Percentiles rank a stretch among this genome's conserved stretches.
Evolutionary conservation across 1,140 invertebrate species (phyloP).

Genomic region (Procambarus virginalis): DNA sequence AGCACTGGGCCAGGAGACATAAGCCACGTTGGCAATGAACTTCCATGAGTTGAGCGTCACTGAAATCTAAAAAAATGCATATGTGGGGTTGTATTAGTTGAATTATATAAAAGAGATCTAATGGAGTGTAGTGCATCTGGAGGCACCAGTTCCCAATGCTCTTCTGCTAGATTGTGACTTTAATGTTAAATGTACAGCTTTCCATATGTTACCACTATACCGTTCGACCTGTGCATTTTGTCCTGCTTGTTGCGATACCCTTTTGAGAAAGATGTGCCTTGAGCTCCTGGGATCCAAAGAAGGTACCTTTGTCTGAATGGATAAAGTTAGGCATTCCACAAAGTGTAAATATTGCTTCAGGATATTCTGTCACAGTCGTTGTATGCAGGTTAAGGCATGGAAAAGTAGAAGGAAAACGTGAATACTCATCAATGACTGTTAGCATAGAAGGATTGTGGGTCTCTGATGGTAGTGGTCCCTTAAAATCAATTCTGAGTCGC

Average conservation of each 20-base stretch:
- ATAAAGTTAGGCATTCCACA: constrained; percentile 16
- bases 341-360: background rate
- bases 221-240: constrained; percentile 27
- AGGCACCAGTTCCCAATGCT: constrained; percentile 37
- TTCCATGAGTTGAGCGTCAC: background rate
- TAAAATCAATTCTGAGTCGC: background rate
- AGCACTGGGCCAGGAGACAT: background rate
- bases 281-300: background rate
- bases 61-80: constrained; percentile 24
- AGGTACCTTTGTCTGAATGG: background rate
- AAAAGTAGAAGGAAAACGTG: constrained; percentile 2
- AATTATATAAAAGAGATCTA: constrained; percentile 36
- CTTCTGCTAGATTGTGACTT: constrained; percentile 18
- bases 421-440: constrained; percentile 19
- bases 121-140: constrained; percentile 1
- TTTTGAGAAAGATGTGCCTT: constrained; percentile 17
- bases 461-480: constrained; percentile 6
- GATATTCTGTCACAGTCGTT: background rate
- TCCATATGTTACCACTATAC: constrained; percentile 21
- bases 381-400: constrained; percentile 28
- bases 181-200: constrained; percentile 7
- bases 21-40: constrained; percentile 28
- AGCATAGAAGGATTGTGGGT: constrained; percentile 17
- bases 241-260: constrained; percentile 5
- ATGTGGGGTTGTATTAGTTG: constrained; percentile 30